These are phyloP conservation scores for Centropus unirufus DNA, from an alignment of 2,113 vertebrate species.

Conservation along the genomic window DNA sequence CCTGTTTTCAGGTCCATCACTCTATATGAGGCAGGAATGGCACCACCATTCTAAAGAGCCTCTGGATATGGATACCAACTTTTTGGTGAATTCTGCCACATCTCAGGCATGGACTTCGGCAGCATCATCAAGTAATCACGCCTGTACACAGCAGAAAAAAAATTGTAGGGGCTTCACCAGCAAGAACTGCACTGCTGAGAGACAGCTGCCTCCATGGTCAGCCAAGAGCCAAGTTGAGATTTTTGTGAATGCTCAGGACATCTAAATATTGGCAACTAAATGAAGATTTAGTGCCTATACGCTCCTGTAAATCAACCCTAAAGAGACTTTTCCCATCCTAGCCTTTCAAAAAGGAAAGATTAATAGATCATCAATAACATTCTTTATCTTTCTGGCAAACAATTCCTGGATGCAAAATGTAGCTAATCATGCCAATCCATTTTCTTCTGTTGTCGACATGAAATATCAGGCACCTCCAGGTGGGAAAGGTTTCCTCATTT, in stretches of 20 bases:
- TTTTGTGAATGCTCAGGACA: constrained; percentile 1
- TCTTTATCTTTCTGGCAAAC: constrained; percentile 17
- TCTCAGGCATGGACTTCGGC: not conserved
- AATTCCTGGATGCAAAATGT: constrained; percentile 28
- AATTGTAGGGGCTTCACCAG: not conserved
- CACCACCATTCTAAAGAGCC: not conserved
- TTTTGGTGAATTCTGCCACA: not conserved
- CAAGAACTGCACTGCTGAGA: not conserved
- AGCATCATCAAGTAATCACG: not conserved
- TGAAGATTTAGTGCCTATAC: not conserved
- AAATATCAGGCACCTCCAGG: constrained; percentile 11
- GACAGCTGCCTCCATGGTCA: not conserved
- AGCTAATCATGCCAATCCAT: constrained; percentile 4
- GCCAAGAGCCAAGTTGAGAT: not conserved
- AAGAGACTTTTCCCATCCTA: not conserved
- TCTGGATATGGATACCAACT: not conserved
- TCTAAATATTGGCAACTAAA: constrained; percentile 16
- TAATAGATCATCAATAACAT: constrained; percentile 1
- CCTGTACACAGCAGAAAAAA: not conserved
- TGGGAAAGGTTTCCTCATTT: not conserved
- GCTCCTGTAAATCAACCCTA: constrained; percentile 11
- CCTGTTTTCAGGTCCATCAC: not conserved
- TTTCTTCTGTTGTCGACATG: not conserved
- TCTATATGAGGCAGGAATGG: not conserved
- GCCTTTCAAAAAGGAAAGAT: constrained; percentile 16